These are phyloP conservation scores for Macrosoma leucophasiata DNA, from an alignment of 2,888 invertebrate genomes.

Conservation along the genomic window DNA sequence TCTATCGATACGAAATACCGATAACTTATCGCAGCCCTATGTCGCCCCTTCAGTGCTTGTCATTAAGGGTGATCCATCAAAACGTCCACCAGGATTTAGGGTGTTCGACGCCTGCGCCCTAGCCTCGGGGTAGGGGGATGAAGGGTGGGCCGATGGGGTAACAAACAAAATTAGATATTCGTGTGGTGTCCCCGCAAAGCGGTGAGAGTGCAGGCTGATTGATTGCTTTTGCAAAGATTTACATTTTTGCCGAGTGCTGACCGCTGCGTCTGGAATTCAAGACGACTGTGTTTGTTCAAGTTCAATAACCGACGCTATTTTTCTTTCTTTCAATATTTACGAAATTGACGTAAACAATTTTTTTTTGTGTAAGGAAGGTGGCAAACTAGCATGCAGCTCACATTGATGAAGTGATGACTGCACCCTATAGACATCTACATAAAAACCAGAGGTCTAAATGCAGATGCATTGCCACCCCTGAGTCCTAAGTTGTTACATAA, in stretches of 20 bases:
- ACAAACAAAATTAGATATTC: conserved; percentile 74
- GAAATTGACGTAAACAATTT: too few species aligned
- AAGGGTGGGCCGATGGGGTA: conserved; percentile 35
- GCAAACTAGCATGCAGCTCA: too few species aligned
- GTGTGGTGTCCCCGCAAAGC: conserved; percentile 68
- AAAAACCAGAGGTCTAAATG: too few species aligned
- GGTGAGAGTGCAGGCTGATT: conserved; percentile 61
- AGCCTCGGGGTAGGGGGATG: conserved; percentile 27
- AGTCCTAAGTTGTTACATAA: too few species aligned
- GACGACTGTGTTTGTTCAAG: too few species aligned
- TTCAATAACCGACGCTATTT: too few species aligned
- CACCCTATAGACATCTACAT: too few species aligned
- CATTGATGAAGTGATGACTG: too few species aligned
- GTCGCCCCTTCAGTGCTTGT: conserved; percentile 66
- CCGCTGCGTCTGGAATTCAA: conserved; percentile 19
- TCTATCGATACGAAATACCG: conserved; percentile 29
- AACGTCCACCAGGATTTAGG: conserved; percentile 73
- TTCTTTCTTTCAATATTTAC: too few species aligned
- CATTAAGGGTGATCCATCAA: conserved; percentile 77
- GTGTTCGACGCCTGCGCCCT: conserved; percentile 64
- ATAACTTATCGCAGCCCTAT: conserved; percentile 38
- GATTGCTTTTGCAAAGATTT: conserved; percentile 56
- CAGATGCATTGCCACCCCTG: too few species aligned
- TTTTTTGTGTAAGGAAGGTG: too few species aligned
- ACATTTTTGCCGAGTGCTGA: conserved; percentile 30